Evolutionary conservation across 1,140 invertebrate genomes (phyloP).

Genomic region (Ceratina australensis): DNA sequence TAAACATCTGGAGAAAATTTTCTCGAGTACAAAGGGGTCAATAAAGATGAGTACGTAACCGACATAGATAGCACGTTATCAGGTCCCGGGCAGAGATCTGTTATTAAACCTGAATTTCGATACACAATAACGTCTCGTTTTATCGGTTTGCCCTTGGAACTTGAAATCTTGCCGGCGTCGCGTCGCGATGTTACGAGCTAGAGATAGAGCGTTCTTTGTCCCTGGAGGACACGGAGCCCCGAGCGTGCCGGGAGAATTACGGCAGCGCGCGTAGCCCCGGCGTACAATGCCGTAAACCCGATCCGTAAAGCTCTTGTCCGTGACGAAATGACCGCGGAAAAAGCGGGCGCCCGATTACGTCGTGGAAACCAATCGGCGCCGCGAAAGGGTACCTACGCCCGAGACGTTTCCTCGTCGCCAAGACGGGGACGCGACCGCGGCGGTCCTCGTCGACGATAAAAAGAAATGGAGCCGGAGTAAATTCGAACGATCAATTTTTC

Average conservation of each 20-base stretch:
- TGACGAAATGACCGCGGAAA: constrained; percentile 59
- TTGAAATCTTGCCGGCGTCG: constrained; percentile 9
- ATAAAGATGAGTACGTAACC: no score
- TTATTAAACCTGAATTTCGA: constrained; percentile 13
- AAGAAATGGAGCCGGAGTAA: background rate
- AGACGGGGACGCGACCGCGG: background rate
- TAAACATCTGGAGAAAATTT: no score
- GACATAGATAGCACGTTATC: background rate
- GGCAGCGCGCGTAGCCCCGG: background rate
- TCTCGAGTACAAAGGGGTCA: no score
- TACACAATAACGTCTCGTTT: constrained; percentile 7
- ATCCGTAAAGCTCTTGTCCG: constrained; percentile 59
- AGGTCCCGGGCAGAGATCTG: background rate
- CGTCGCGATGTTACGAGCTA: constrained; percentile 20
- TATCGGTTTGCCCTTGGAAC: constrained; percentile 24
- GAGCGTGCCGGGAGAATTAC: constrained; percentile 7
- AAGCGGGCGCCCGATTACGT: constrained; percentile 25
- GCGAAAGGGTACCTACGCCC: background rate
- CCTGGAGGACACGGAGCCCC: background rate
- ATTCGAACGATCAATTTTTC: background rate
- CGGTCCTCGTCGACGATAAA: background rate
- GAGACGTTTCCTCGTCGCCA: constrained; percentile 27
- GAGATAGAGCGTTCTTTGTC: constrained; percentile 58
- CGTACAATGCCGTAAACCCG: constrained; percentile 47
- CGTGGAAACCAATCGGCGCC: constrained; percentile 35